A percentile compares a stretch with the other conserved stretches of the same genome.
These are phyloP conservation scores for Crioceris asparagi DNA, from an alignment of 2,888 invertebrate species.

Conservation along the genomic window DNA sequence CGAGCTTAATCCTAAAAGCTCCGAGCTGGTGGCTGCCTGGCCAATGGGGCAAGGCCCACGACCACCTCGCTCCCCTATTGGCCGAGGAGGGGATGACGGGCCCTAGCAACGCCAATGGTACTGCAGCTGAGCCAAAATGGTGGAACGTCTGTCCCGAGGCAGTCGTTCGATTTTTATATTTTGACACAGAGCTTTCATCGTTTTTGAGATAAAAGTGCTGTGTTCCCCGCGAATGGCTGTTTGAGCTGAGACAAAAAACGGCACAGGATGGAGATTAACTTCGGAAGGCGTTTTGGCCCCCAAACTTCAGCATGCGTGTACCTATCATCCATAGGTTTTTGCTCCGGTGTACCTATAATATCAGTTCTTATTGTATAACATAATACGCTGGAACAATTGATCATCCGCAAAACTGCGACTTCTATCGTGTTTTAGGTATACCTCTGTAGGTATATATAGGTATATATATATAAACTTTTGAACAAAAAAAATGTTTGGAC, in stretches of 20 bases:
- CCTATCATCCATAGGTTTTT: too few species aligned
- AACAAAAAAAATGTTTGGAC: too few species aligned
- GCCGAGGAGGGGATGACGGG: slow-evolving; percentile 27
- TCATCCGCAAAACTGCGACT: too few species aligned
- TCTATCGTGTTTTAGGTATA: too few species aligned
- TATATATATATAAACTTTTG: too few species aligned
- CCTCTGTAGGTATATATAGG: too few species aligned
- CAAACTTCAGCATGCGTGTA: too few species aligned
- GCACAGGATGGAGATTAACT: neutral
- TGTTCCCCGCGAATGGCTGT: slow-evolving; percentile 4
- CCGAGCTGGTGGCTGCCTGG: slow-evolving; percentile 22
- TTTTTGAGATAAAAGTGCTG: slow-evolving; percentile 1
- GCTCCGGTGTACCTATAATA: too few species aligned
- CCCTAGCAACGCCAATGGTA: slow-evolving; percentile 40
- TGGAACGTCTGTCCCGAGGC: slow-evolving; percentile 33
- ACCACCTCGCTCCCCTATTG: slow-evolving; percentile 30
- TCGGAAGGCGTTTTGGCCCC: slow-evolving; percentile 2
- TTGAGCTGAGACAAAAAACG: slow-evolving; percentile 10
- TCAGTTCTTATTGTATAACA: too few species aligned
- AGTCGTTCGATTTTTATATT: slow-evolving; percentile 38
- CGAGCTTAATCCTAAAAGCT: slow-evolving; percentile 24
- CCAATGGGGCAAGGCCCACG: slow-evolving; percentile 32
- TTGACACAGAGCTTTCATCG: slow-evolving; percentile 33
- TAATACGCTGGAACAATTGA: too few species aligned
- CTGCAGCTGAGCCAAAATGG: slow-evolving; percentile 33